Evolutionary conservation across 1,140 invertebrate genomes (phyloP), one percentile per base, ranked within the genome.

Genomic region (Rhysida immarginata): DNA sequence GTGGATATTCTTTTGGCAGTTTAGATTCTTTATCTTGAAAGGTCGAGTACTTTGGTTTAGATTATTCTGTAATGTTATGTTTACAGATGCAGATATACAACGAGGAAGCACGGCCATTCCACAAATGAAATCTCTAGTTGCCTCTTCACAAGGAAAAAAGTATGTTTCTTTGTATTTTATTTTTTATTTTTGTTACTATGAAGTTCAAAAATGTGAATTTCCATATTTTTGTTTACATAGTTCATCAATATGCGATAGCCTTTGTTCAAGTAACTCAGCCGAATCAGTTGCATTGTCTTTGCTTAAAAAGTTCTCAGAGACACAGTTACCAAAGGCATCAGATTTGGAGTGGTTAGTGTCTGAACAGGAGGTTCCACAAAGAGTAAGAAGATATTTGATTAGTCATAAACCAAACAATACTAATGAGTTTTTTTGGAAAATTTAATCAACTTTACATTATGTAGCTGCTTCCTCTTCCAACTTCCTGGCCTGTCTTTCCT

Each of bases 271-370:
- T 65, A 62, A 75, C 45, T 85, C 84, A 11, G 86, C 87, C 1
- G 85, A 90, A 70, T 78, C 80, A 23, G 83, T 89, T 11, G 87
- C 85, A 5, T 69, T 89, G 13, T 83, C 81, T 26, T 66, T 90
- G 1, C 78, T 90, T 41, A 81, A 80, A 55, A 80, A 78, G 62
- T 88, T 88, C 66, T 83, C 77, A 57, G 81, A 85, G 57, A 81
- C 83, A 59, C 81, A 85, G 57, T 67, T 89, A 45, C 85, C 85
- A 0, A 77, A 81, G 59, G 82, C 84, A 16, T 84, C 82, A 2
- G 85, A 88, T 53, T 68, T 90, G n/a, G 76, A 84, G 55, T 90
- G 85, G 86, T 69, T 90, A 2, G 83, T 90, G 0, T 82, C 83
- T 0, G 85, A 89, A 66, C 69, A 79, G 61, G 85, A 90, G 65